Conservation (phyloP, 1,140 invertebrate genomes). For the Lepidostoma basale region DNA sequence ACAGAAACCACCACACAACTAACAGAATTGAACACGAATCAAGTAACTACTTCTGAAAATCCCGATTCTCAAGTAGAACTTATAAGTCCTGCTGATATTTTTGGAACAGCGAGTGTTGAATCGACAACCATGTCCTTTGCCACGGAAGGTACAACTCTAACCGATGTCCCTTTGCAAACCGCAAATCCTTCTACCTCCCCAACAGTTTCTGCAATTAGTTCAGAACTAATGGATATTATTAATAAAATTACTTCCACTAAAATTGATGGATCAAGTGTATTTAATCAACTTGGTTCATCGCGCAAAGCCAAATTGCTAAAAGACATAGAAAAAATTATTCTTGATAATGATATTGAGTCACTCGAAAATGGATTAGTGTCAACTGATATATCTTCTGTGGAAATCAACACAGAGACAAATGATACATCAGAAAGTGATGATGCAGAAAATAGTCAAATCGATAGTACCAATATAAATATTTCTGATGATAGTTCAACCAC, state of each 20-base stretch:
- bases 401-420: slow-evolving; percentile 6
- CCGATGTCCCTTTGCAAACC: slow-evolving; percentile 8
- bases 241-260: slow-evolving; percentile 20
- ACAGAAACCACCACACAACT: background rate
- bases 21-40: background rate
- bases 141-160: slow-evolving; percentile 4
- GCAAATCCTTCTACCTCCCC: slow-evolving; percentile 6
- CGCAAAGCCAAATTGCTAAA: slow-evolving; percentile 58
- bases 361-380: slow-evolving; percentile 29
- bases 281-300: slow-evolving; percentile 48
- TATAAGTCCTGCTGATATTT: background rate
- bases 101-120: too few relatives aligned
- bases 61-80: background rate
- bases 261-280: slow-evolving; percentile 9
- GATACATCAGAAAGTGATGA: background rate
- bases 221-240: slow-evolving; percentile 34
- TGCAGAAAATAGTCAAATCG: background rate
- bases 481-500: background rate
- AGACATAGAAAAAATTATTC: slow-evolving; percentile 59
- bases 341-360: slow-evolving; percentile 52
- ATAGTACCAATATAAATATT: background rate
- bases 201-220: slow-evolving; percentile 8
- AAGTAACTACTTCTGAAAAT: background rate
- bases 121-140: slow-evolving; percentile 24
- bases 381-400: slow-evolving; percentile 14